phyloP scores from a whole-genome alignment of 2,888 invertebrate genomes.

The Napeogenes sylphis region DNA sequence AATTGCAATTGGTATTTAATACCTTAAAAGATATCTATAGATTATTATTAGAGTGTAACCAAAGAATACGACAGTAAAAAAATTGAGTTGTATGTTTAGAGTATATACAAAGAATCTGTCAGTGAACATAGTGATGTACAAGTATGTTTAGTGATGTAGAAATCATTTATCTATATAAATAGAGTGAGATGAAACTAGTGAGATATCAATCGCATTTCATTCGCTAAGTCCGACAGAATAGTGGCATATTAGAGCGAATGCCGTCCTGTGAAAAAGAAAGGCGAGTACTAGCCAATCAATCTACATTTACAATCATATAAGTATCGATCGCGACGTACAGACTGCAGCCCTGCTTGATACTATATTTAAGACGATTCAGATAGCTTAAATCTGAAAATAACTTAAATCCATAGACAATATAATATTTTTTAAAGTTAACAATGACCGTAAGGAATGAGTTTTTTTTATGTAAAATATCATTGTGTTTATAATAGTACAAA shows the following conservation, averaged over 20 bases:
- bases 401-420: background rate
- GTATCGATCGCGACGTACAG: slow-evolving; percentile 54
- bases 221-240: slow-evolving; percentile 53
- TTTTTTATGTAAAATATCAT: no score
- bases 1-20: background rate
- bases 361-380: background rate
- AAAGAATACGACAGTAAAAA: no score
- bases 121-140: no score
- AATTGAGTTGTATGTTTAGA: no score
- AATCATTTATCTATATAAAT: no score
- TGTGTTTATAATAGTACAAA: slow-evolving; percentile 23
- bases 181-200: no score
- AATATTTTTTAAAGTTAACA: background rate
- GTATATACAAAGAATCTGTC: no score
- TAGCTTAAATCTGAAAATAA: background rate
- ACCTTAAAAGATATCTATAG: no score
- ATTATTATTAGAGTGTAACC: no score
- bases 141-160: no score
- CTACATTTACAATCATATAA: slow-evolving; percentile 75
- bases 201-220: slow-evolving; percentile 33
- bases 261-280: slow-evolving; percentile 57
- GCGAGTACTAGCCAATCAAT: slow-evolving; percentile 67
- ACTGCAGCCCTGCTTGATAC: slow-evolving; percentile 39
- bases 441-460: no score
- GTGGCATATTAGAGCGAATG: slow-evolving; percentile 58